Percentiles rank a stretch among this genome's conserved stretches.
Conservation (phyloP, 2,888 invertebrate genomes). For the Branchipolynoe longqiensis region DNA sequence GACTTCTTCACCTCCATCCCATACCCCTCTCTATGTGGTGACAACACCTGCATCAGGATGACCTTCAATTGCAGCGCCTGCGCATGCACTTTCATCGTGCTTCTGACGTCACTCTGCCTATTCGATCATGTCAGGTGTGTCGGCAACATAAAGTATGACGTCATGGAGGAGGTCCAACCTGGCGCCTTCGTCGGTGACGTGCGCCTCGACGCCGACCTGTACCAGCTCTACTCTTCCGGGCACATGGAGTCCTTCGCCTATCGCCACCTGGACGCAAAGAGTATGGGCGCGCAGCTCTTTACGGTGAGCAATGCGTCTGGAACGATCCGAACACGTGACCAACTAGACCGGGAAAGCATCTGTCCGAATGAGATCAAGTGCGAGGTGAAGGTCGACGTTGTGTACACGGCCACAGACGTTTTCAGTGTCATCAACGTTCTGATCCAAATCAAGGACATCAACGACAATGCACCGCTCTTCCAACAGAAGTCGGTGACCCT, state of each 20-base stretch:
- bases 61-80: too few species aligned
- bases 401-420: conserved; percentile 35
- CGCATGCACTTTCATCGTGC: too few species aligned
- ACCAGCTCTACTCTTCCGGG: conserved; percentile 28
- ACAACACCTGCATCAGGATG: too few species aligned
- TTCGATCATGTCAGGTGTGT: too few species aligned
- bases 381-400: conserved; percentile 55
- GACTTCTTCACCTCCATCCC: too few species aligned
- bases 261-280: conserved; percentile 1
- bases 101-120: too few species aligned
- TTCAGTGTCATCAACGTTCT: conserved; percentile 84
- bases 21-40: too few species aligned
- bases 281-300: conserved; percentile 30
- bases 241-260: conserved; percentile 9
- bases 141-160: too few species aligned
- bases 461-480: conserved; percentile 73
- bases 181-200: conserved; percentile 62
- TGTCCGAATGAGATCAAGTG: conserved; percentile 57
- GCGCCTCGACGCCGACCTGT: conserved; percentile 60
- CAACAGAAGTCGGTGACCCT: conserved; percentile 59
- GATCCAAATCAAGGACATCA: conserved; percentile 71
- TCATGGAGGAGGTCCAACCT: conserved; percentile 63
- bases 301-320: conserved; percentile 18
- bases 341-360: conserved; percentile 61
- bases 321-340: not conserved